Evolutionary conservation across 2,888 invertebrate genomes (phyloP).

Genomic region (Clepsis dumicolana): DNA sequence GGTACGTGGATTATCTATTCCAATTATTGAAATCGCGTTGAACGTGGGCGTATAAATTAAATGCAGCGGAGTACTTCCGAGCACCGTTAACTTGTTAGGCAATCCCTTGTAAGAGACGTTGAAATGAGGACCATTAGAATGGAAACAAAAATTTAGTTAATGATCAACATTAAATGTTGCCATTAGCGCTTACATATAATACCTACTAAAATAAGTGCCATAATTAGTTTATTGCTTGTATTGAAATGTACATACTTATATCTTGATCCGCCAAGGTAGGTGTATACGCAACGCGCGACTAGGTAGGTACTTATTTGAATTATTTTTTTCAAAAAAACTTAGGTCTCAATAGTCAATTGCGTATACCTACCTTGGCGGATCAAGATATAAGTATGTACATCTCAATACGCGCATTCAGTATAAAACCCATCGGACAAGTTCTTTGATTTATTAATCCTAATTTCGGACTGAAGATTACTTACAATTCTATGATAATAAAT

Average conservation of each 20-base stretch:
- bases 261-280: too few species aligned
- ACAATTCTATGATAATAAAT: slow-evolving; percentile 7
- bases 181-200: neutral
- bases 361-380: too few species aligned
- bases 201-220: neutral
- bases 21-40: slow-evolving; percentile 54
- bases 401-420: too few species aligned
- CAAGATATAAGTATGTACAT: too few species aligned
- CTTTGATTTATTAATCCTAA: too few species aligned
- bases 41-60: slow-evolving; percentile 60
- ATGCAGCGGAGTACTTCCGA: slow-evolving; percentile 48
- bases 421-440: too few species aligned
- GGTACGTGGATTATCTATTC: slow-evolving; percentile 43
- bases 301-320: too few species aligned
- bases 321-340: too few species aligned
- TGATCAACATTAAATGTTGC: neutral
- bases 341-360: too few species aligned
- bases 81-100: slow-evolving; percentile 37
- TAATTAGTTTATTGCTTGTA: neutral
- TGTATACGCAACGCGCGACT: too few species aligned
- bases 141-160: neutral
- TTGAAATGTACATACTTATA: too few species aligned
- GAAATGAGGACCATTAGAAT: neutral
- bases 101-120: slow-evolving; percentile 14
- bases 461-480: neutral